Conservation (phyloP, 2,113 vertebrate species). For the Fregetta grallaria region DNA sequence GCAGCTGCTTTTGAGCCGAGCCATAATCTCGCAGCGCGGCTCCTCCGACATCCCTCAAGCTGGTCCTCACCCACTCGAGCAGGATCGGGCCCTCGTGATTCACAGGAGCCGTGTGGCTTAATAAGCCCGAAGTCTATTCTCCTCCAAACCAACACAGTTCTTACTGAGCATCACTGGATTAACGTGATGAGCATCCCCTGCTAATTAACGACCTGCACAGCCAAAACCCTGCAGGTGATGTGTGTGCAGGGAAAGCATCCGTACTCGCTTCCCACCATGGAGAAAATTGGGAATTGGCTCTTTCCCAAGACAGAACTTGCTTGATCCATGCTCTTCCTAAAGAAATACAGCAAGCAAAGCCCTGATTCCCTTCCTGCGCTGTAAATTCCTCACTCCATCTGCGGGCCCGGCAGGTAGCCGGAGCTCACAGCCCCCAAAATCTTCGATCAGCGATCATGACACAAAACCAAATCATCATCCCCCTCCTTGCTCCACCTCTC, state of each 20-base stretch:
- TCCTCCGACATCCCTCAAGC: slow-evolving; percentile 1
- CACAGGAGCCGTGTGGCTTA: not conserved
- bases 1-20: slow-evolving; percentile 12
- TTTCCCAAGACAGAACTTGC: not conserved
- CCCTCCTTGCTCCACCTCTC: not conserved
- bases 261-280: accelerated
- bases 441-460: accelerated
- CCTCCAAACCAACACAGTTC: accelerated
- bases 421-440: not conserved
- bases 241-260: not conserved
- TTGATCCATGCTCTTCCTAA: not conserved
- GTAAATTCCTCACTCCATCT: not conserved
- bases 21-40: not conserved
- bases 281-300: not conserved
- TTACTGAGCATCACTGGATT: accelerated
- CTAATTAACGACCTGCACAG: accelerated
- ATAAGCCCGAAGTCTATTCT: accelerated
- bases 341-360: not conserved
- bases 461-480: not conserved
- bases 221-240: not conserved
- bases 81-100: not conserved
- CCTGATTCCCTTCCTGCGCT: accelerated
- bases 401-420: not conserved
- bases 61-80: not conserved
- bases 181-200: not conserved